Percentiles rank a stretch among this genome's conserved stretches.
Evolutionary conservation across 1,140 invertebrate species (phyloP).

Genomic region (Mercenaria mercenaria): DNA sequence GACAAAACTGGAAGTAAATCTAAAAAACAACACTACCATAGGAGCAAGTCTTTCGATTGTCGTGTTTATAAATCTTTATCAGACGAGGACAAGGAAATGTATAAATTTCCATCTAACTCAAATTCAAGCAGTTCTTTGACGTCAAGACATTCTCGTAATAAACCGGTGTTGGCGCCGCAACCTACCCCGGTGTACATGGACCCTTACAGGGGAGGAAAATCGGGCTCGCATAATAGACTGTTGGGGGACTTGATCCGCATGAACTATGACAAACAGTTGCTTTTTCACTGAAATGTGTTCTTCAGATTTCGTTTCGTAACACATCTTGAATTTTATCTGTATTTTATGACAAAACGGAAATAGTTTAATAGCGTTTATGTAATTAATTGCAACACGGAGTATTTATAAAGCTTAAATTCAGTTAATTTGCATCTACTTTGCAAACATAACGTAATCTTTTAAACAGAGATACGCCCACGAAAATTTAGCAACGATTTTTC

Average conservation of each 20-base stretch:
- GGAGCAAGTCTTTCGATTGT: constrained; percentile 59
- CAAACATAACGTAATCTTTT: background rate
- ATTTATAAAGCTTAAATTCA: background rate
- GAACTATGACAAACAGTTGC: constrained; percentile 74
- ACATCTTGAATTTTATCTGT: background rate
- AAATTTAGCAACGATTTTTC: too few species aligned
- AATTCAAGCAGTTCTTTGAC: constrained; percentile 55
- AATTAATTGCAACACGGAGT: background rate
- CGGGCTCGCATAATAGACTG: constrained; percentile 65
- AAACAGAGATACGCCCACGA: background rate
- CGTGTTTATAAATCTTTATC: constrained; percentile 53
- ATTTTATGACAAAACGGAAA: background rate
- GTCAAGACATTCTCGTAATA: constrained; percentile 53
- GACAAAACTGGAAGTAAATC: constrained; percentile 35
- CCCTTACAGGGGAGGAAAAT: constrained; percentile 61
- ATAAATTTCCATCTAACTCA: constrained; percentile 65
- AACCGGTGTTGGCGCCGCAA: constrained; percentile 68
- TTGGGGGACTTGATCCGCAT: constrained; percentile 72
- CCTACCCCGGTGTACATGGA: constrained; percentile 69
- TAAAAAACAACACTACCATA: background rate
- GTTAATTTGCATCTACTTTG: background rate
- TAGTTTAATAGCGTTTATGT: background rate
- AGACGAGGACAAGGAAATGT: constrained; percentile 72
- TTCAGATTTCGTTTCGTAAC: background rate
- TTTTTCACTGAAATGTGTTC: constrained; percentile 42